Percentiles rank a stretch among this genome's conserved stretches.
Evolutionary conservation across 2,113 vertebrate species (phyloP).

Genomic region (Asarcornis scutulata): DNA sequence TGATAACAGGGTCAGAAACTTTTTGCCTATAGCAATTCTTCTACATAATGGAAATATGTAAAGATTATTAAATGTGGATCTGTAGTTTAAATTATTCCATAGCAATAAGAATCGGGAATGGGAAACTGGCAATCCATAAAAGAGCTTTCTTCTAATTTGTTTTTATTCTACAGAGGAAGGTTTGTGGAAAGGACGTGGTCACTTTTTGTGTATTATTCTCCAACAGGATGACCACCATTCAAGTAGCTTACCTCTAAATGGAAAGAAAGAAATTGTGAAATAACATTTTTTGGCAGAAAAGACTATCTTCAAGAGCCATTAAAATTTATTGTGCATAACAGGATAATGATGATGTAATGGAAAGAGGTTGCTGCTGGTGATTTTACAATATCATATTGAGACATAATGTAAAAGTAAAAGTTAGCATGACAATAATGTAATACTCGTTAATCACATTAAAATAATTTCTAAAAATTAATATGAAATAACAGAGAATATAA

Average conservation of each 20-base stretch:
- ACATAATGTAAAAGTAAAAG: background rate
- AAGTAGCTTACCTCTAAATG: background rate
- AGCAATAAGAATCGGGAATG: background rate
- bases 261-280: background rate
- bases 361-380: background rate
- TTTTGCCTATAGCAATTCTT: background rate
- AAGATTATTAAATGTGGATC: background rate
- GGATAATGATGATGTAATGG: background rate
- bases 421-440: background rate
- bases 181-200: background rate
- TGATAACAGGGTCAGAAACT: background rate
- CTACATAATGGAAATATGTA: background rate
- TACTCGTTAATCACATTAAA: background rate
- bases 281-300: background rate
- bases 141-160: background rate
- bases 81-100: background rate
- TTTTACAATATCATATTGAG: background rate
- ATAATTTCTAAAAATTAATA: conserved; percentile 14
- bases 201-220: background rate
- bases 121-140: background rate
- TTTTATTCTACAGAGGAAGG: background rate
- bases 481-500: background rate
- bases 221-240: background rate
- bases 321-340: background rate
- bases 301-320: background rate